phyloP scores from a whole-genome alignment of 2,888 invertebrate genomes.

The Synergus gifuensis region DNA sequence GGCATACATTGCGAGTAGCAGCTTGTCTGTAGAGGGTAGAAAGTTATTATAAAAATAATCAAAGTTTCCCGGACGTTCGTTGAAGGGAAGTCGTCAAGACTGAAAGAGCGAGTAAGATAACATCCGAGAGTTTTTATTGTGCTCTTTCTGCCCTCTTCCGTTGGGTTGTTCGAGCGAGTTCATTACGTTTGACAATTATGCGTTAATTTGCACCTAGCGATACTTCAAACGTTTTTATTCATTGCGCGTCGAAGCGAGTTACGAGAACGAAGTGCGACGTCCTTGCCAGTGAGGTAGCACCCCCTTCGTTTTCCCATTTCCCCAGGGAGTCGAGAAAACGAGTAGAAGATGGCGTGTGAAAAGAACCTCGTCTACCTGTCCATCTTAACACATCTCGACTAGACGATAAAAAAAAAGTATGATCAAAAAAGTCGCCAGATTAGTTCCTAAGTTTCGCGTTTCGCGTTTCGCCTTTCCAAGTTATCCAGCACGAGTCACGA shows the following conservation, averaged over 20 bases:
- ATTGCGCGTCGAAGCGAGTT: constrained; percentile 74
- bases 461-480: constrained; percentile 51
- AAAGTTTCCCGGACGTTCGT: constrained; percentile 68
- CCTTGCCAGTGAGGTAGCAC: constrained; percentile 2
- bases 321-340: constrained; percentile 42
- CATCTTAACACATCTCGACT: constrained; percentile 50
- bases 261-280: constrained; percentile 57
- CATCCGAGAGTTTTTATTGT: constrained; percentile 55
- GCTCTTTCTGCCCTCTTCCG: constrained; percentile 54
- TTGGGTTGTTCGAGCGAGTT: constrained; percentile 61
- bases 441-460: constrained; percentile 45
- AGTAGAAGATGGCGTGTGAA: constrained; percentile 43
- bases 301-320: constrained; percentile 19
- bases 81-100: constrained; percentile 41
- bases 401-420: constrained; percentile 12
- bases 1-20: constrained; percentile 17
- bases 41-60: constrained; percentile 77
- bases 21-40: constrained; percentile 43
- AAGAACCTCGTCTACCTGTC: constrained; percentile 50
- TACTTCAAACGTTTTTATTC: constrained; percentile 78
- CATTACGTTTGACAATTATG: constrained; percentile 79
- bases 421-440: constrained; percentile 45
- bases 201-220: constrained; percentile 77
- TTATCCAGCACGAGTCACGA: constrained; percentile 41
- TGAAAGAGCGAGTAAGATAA: constrained; percentile 49